phyloP scores from a whole-genome alignment of 1,140 invertebrate species.

The Frieseomelitta varia region DNA sequence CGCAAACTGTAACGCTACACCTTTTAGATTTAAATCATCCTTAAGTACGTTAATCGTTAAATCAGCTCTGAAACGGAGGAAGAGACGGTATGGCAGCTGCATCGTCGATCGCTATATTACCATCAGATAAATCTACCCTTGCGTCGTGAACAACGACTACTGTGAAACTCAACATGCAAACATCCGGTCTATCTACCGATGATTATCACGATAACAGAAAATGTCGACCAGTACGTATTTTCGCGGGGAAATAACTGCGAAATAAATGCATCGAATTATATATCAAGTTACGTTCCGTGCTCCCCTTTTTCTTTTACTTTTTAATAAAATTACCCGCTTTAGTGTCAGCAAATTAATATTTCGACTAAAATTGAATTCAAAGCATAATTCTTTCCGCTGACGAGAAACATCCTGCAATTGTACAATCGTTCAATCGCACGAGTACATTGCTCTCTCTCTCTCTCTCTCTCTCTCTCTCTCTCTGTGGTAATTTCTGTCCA shows the following conservation, averaged over 20 bases:
- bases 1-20: conserved; percentile 2
- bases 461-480: too few relatives aligned
- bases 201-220: neutral
- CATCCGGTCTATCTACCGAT: conserved; percentile 21
- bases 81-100: conserved; percentile 21
- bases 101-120: conserved; percentile 5
- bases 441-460: too few relatives aligned
- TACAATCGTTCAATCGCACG: too few relatives aligned
- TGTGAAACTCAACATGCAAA: conserved; percentile 29
- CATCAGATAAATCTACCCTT: conserved; percentile 41
- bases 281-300: neutral
- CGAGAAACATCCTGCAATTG: too few relatives aligned
- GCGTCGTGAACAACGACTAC: conserved; percentile 9
- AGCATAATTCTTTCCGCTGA: too few relatives aligned
- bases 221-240: neutral
- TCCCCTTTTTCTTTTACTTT: too few relatives aligned
- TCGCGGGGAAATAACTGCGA: neutral
- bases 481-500: too few relatives aligned
- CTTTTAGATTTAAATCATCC: neutral
- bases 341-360: too few relatives aligned
- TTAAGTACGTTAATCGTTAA: conserved; percentile 6
- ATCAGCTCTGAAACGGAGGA: neutral
- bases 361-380: too few relatives aligned
- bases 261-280: neutral
- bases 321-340: too few relatives aligned